Percentiles rank a stretch among this genome's conserved stretches.
Conservation (phyloP, 2,113 vertebrate genomes). For the Arothron firmamentum region DNA sequence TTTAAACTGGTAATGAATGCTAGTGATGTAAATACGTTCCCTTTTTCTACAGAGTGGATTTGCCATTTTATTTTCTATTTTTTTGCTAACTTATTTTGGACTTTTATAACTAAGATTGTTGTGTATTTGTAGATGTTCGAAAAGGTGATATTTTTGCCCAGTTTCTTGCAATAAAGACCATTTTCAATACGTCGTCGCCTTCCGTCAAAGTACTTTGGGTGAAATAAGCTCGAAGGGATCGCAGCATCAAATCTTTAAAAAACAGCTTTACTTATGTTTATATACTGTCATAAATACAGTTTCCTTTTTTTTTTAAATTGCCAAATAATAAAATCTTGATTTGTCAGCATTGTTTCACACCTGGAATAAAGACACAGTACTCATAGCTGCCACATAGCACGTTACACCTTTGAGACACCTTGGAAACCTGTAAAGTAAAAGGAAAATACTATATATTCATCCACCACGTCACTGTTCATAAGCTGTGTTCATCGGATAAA, state of each 20-base stretch:
- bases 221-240: constrained; percentile 30
- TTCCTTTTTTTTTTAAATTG: constrained; percentile 69
- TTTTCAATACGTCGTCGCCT: constrained; percentile 60
- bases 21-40: constrained; percentile 81
- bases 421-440: constrained; percentile 64
- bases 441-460: constrained; percentile 63
- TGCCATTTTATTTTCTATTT: constrained; percentile 85
- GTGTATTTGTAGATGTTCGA: constrained; percentile 80
- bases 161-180: constrained; percentile 67
- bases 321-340: constrained; percentile 80
- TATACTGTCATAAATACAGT: constrained; percentile 75
- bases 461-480: constrained; percentile 62
- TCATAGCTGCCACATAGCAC: constrained; percentile 81
- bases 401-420: constrained; percentile 76
- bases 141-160: constrained; percentile 62
- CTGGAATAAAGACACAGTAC: constrained; percentile 81
- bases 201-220: background rate
- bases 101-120: constrained; percentile 94
- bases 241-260: constrained; percentile 65
- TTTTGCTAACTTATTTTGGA: constrained; percentile 93
- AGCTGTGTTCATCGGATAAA: constrained; percentile 61
- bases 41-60: constrained; percentile 87
- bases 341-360: constrained; percentile 79
- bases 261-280: constrained; percentile 75
- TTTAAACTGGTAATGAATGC: constrained; percentile 72